Evolutionary conservation across 1,140 invertebrate species (phyloP).

Genomic region (Cotesia typhae): DNA sequence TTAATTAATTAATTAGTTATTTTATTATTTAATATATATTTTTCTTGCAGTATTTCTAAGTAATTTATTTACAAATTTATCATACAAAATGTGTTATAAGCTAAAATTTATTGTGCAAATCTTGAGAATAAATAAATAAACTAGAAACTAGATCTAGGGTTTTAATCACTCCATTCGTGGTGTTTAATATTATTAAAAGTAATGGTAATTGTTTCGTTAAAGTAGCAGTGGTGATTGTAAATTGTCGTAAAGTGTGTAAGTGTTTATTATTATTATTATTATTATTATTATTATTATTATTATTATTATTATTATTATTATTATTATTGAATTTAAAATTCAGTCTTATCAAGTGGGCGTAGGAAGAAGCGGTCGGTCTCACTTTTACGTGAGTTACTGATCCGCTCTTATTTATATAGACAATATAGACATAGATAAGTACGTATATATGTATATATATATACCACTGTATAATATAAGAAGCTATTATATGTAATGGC

Average conservation of each 20-base stretch:
- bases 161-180: too few relatives aligned
- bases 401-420: too few relatives aligned
- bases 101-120: conserved; percentile 4
- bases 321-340: conserved; percentile 16
- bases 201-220: too few relatives aligned
- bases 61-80: conserved; percentile 55
- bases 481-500: background rate
- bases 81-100: conserved; percentile 45
- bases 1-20: conserved; percentile 31
- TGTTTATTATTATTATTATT: background rate
- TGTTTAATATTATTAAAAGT: too few relatives aligned
- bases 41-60: too few relatives aligned
- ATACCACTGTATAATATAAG: background rate
- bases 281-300: too few relatives aligned
- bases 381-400: conserved; percentile 2
- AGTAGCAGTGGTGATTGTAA: background rate
- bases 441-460: background rate
- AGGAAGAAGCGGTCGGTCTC: conserved; percentile 25
- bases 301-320: too few relatives aligned
- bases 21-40: too few relatives aligned
- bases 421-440: background rate
- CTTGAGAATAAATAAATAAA: conserved; percentile 11
- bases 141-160: background rate
- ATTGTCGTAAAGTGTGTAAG: background rate
- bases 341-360: conserved; percentile 11